phyloP scores from a whole-genome alignment of 1,140 invertebrate genomes.

The Matsumurasca onukii region DNA sequence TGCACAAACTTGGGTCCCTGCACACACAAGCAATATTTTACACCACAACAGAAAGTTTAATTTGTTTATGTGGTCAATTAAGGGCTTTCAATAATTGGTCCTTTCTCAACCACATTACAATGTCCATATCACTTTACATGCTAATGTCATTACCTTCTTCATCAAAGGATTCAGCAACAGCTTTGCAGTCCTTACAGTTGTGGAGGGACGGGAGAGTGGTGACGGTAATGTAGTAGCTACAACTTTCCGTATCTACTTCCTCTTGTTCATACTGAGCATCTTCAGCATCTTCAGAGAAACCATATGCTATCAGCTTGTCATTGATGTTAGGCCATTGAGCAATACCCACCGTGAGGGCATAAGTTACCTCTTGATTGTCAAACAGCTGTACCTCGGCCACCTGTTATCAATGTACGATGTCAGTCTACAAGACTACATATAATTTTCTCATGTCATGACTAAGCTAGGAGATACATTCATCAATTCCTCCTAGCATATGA shows the following conservation, averaged over 20 bases:
- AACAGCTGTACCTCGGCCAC: constrained; percentile 68
- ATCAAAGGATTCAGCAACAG: constrained; percentile 58
- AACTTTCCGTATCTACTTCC: constrained; percentile 34
- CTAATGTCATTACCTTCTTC: constrained; percentile 63
- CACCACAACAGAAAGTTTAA: too few species aligned
- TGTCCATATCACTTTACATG: too few species aligned
- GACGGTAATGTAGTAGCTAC: constrained; percentile 57
- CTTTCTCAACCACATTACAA: too few species aligned
- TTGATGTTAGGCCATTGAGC: constrained; percentile 70
- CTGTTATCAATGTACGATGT: too few species aligned
- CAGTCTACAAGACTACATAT: too few species aligned
- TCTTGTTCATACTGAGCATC: constrained; percentile 37
- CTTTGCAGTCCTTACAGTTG: constrained; percentile 60
- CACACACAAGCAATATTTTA: too few species aligned
- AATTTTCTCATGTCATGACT: too few species aligned
- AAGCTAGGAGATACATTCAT: too few species aligned
- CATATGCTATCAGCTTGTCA: constrained; percentile 64
- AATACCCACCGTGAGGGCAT: constrained; percentile 62
- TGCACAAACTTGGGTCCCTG: too few species aligned
- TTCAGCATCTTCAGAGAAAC: constrained; percentile 56
- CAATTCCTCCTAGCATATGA: too few species aligned
- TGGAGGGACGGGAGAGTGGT: constrained; percentile 60
- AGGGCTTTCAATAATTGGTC: too few species aligned
- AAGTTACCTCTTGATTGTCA: constrained; percentile 61
- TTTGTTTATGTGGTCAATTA: too few species aligned